Percentiles rank a stretch among this genome's conserved stretches.
Evolutionary conservation across 92 coral and sea anemone genomes (phyloP).

Genomic region (Zoanthus solanderi): DNA sequence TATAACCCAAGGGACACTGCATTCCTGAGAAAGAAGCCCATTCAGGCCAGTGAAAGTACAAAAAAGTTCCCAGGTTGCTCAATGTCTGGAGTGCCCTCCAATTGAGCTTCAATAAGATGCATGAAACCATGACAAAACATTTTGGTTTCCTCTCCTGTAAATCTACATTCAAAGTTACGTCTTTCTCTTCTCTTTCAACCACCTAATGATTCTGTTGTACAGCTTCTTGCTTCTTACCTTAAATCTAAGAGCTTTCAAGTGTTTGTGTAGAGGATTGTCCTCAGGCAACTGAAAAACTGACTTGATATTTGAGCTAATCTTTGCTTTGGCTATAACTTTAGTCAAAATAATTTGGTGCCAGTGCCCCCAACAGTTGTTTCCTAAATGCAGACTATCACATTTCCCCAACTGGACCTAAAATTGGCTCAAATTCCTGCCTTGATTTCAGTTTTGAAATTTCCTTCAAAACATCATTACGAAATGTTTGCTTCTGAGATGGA

Average conservation of each 20-base stretch:
- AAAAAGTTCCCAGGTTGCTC: conserved; percentile 58
- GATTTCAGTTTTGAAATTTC: conserved; percentile 70
- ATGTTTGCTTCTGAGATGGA: conserved; percentile 60
- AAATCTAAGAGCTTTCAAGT: conserved; percentile 70
- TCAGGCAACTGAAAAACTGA: conserved; percentile 79
- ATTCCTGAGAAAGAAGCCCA: conserved; percentile 74
- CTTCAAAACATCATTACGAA: conserved; percentile 63
- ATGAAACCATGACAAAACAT: conserved; percentile 75
- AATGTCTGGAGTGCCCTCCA: conserved; percentile 47
- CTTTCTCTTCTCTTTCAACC: conserved; percentile 69
- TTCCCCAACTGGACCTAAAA: conserved; percentile 70
- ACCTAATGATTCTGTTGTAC: conserved; percentile 61
- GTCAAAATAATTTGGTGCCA: conserved; percentile 72
- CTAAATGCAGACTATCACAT: conserved; percentile 70
- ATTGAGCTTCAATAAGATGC: conserved; percentile 63
- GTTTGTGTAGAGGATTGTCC: conserved; percentile 66
- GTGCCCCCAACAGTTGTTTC: conserved; percentile 80
- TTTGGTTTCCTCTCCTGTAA: conserved; percentile 78
- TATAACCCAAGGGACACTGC: conserved; percentile 47
- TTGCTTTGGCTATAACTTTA: conserved; percentile 68
- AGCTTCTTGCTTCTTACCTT: conserved; percentile 60
- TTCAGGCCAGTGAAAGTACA: conserved; percentile 57
- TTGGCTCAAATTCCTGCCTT: conserved; percentile 69
- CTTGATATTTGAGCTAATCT: conserved; percentile 57
- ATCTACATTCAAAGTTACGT: conserved; percentile 65